These are phyloP conservation scores for Didymodactylos carnosus DNA, from an alignment of 2,888 invertebrate genomes.

Conservation along the genomic window DNA sequence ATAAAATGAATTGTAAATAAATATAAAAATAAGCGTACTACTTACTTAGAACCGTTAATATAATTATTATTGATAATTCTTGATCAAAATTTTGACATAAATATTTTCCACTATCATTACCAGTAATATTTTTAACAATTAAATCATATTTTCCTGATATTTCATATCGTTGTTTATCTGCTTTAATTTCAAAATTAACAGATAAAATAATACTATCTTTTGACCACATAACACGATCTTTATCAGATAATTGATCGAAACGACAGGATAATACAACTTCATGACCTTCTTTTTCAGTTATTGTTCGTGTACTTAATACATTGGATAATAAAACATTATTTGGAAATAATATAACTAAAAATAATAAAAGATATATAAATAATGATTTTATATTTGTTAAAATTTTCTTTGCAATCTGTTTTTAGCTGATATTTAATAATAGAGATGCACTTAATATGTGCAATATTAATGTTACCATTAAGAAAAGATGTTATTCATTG, in stretches of 20 bases:
- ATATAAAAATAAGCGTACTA: too few relatives aligned
- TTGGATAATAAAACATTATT: neutral
- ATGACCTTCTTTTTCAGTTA: neutral
- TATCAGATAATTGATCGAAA: neutral
- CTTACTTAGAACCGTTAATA: neutral
- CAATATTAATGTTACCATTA: too few relatives aligned
- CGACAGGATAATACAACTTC: neutral
- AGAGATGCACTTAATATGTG: too few relatives aligned
- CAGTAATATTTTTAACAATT: neutral
- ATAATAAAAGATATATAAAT: neutral
- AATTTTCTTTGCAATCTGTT: too few relatives aligned
- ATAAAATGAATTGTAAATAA: too few relatives aligned
- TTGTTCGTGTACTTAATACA: neutral
- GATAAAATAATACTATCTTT: neutral
- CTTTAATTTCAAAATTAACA: neutral
- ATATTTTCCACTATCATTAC: neutral
- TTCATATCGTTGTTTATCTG: neutral
- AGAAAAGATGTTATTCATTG: too few relatives aligned
- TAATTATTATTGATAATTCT: neutral
- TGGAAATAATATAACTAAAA: neutral
- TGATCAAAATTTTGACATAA: neutral
- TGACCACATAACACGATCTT: neutral
- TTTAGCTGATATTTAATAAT: too few relatives aligned
- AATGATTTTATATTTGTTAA: too few relatives aligned
- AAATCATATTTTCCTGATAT: neutral